Percentiles rank a stretch among this genome's conserved stretches.
These are phyloP conservation scores for Galago senegalensis DNA, from an alignment of 2,797 vertebrate genomes.

Conservation along the genomic window DNA sequence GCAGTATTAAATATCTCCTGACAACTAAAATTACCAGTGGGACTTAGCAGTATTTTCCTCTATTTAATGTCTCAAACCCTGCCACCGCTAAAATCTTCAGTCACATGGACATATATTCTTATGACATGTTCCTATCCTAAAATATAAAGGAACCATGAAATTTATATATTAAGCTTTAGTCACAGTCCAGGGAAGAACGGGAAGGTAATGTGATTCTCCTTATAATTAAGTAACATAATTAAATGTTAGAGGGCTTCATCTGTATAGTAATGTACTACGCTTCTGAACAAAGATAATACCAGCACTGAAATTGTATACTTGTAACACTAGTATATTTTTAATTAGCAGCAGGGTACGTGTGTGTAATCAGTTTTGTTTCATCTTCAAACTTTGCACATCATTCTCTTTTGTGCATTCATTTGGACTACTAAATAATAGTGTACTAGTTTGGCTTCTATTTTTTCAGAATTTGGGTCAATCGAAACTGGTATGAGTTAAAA, in stretches of 20 bases:
- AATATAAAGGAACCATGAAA: constrained; percentile 67
- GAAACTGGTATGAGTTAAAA: constrained; percentile 36
- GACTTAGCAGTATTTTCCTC: constrained; percentile 30
- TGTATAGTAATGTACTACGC: constrained; percentile 11
- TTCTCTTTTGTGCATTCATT: constrained; percentile 68
- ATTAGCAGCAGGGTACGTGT: constrained; percentile 50
- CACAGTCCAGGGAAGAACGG: constrained; percentile 54
- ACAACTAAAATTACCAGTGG: background rate
- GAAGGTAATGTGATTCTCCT: constrained; percentile 72
- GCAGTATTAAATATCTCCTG: constrained; percentile 36
- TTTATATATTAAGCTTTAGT: constrained; percentile 69
- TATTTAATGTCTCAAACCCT: constrained; percentile 8
- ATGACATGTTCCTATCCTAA: constrained; percentile 59
- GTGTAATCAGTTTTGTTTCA: constrained; percentile 65
- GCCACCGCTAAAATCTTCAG: background rate
- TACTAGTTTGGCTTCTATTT: constrained; percentile 19
- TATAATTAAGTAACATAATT: constrained; percentile 76
- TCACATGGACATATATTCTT: background rate
- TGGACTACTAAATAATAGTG: background rate
- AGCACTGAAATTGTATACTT: constrained; percentile 69
- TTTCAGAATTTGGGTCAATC: constrained; percentile 59
- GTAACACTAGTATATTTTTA: constrained; percentile 70
- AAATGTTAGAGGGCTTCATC: constrained; percentile 61
- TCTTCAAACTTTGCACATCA: constrained; percentile 64
- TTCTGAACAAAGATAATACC: constrained; percentile 69